Evolutionary conservation across 2,113 vertebrate species (phyloP).

Genomic region (Macrotus californicus): DNA sequence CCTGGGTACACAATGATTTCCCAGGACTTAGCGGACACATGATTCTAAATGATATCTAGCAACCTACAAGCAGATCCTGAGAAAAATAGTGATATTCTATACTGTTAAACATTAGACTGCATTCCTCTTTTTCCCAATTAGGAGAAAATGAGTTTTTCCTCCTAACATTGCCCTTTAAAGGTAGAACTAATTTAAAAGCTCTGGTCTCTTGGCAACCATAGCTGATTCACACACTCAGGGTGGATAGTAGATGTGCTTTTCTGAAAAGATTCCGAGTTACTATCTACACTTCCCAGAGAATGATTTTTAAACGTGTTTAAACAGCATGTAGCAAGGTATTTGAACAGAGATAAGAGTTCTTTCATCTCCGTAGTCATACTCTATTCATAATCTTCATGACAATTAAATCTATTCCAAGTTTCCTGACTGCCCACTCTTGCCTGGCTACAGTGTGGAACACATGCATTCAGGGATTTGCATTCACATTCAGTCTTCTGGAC

Average conservation of each 20-base stretch:
- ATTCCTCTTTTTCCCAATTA: conserved; percentile 35
- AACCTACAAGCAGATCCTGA: conserved; percentile 21
- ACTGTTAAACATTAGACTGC: background rate
- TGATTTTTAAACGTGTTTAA: conserved; percentile 40
- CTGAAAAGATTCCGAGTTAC: conserved; percentile 50
- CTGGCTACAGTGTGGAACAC: background rate
- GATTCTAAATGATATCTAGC: conserved; percentile 33
- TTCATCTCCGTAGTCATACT: background rate
- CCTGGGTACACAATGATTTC: conserved; percentile 1
- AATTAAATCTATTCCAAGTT: conserved; percentile 17
- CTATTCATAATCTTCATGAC: conserved; percentile 3
- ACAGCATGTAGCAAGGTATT: conserved; percentile 18
- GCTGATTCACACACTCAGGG: background rate
- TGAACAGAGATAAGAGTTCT: conserved; percentile 34
- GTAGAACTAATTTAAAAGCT: conserved; percentile 47
- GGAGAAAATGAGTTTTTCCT: conserved; percentile 29
- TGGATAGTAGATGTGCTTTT: conserved; percentile 29
- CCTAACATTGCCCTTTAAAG: conserved; percentile 50
- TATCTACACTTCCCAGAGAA: conserved; percentile 31
- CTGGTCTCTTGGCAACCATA: conserved; percentile 54
- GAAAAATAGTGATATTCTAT: conserved; percentile 1
- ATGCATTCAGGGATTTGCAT: background rate
- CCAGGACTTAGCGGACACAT: background rate
- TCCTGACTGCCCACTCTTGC: background rate
- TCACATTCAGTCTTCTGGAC: background rate